Evolutionary conservation across 2,888 invertebrate genomes (phyloP).

Genomic region (Micoletzkya japonica): DNA sequence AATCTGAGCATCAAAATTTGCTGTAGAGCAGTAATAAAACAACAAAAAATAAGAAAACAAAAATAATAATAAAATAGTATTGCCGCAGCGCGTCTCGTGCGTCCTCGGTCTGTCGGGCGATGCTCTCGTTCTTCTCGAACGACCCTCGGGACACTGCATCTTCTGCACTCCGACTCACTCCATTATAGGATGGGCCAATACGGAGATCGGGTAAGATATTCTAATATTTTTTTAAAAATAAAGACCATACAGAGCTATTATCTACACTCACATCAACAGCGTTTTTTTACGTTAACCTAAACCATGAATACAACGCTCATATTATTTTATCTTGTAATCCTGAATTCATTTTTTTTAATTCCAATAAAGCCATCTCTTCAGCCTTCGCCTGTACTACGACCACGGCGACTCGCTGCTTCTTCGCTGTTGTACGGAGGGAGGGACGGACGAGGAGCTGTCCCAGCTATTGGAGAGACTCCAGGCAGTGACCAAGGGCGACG

Average conservation of each 20-base stretch:
- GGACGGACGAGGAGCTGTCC: conserved; percentile 71
- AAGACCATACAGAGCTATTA: background rate
- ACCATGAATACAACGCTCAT: too few relatives aligned
- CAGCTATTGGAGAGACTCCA: conserved; percentile 81
- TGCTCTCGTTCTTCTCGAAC: conserved; percentile 83
- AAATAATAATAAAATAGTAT: background rate
- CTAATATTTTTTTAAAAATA: background rate
- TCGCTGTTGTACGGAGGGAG: conserved; percentile 72
- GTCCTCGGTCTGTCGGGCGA: conserved; percentile 85
- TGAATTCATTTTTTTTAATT: background rate
- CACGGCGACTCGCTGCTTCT: conserved; percentile 88
- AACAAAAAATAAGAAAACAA: background rate
- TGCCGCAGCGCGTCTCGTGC: conserved; percentile 40
- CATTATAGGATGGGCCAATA: conserved; percentile 74
- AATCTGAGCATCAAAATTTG: background rate
- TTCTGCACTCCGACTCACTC: conserved; percentile 83
- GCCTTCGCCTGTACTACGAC: conserved; percentile 76
- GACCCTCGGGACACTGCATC: conserved; percentile 79
- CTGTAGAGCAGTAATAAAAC: background rate
- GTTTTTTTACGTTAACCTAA: too few relatives aligned
- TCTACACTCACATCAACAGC: too few relatives aligned
- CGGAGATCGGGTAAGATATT: conserved; percentile 48
- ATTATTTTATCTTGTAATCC: too few relatives aligned
- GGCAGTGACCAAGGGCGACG: conserved; percentile 75
- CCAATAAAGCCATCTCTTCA: conserved; percentile 16